These are phyloP conservation scores for Pandemis cinnamomeana DNA, from an alignment of 2,888 invertebrate genomes.

Conservation along the genomic window DNA sequence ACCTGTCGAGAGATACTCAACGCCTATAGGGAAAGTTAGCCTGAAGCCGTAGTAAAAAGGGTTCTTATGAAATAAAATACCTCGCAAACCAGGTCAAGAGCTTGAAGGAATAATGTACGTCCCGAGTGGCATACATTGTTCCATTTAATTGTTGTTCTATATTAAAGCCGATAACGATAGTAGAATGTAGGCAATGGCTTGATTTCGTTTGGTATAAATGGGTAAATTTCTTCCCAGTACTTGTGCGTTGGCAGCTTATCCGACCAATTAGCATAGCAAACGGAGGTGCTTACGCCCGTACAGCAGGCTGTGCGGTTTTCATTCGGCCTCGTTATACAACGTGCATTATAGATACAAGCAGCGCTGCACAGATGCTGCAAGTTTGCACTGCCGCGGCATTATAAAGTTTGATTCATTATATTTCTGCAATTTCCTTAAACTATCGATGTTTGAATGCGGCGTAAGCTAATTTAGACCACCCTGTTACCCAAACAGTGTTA, in stretches of 20 bases:
- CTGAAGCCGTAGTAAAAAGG: constrained; percentile 16
- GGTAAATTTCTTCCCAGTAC: constrained; percentile 24
- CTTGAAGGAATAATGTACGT: constrained; percentile 23
- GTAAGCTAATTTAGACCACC: neutral
- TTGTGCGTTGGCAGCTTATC: constrained; percentile 63
- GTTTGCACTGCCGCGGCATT: constrained; percentile 41
- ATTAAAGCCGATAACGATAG: constrained; percentile 11
- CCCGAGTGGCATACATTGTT: neutral
- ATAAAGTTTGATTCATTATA: constrained; percentile 35
- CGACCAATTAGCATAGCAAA: constrained; percentile 72
- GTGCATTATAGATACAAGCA: constrained; percentile 57
- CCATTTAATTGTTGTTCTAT: constrained; percentile 26
- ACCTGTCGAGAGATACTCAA: constrained; percentile 6
- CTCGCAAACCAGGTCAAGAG: constrained; percentile 24
- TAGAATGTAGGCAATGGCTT: constrained; percentile 1
- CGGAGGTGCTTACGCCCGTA: constrained; percentile 60
- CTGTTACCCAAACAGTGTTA: neutral
- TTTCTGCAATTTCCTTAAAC: constrained; percentile 13
- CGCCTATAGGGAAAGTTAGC: constrained; percentile 1
- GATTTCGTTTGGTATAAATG: constrained; percentile 3
- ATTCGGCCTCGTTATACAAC: constrained; percentile 60
- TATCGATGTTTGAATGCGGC: constrained; percentile 10
- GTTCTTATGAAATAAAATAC: constrained; percentile 26
- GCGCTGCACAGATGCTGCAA: constrained; percentile 48
- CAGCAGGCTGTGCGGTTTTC: constrained; percentile 57